Percentiles rank a stretch among this genome's conserved stretches.
Conservation (phyloP, 2,797 vertebrate species). For the Denticeps clupeoides region DNA sequence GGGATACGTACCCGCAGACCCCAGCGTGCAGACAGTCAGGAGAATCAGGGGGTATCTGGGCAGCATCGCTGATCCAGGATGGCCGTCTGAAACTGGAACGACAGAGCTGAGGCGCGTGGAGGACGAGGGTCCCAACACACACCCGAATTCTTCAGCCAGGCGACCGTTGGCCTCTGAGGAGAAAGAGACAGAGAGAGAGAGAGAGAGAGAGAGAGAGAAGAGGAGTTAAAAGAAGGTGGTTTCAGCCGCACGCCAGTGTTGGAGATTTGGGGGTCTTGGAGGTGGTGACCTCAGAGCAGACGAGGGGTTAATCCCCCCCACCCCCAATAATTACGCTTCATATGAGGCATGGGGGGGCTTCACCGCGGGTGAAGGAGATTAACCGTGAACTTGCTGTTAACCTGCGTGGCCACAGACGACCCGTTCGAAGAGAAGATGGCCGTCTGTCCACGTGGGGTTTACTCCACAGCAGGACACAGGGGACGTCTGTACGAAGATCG, state of each 20-base stretch:
- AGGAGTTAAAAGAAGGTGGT: constrained; percentile 38
- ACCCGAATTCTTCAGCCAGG: background rate
- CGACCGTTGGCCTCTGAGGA: too few species aligned
- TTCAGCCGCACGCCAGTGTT: too few species aligned
- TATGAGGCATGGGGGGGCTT: background rate
- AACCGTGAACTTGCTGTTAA: constrained; percentile 15
- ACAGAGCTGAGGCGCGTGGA: constrained; percentile 7
- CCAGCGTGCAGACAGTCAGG: constrained; percentile 40
- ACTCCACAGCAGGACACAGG: constrained; percentile 8
- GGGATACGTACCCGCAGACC: constrained; percentile 62
- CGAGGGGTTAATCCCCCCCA: too few species aligned
- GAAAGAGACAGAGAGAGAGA: constrained; percentile 1
- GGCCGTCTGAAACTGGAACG: background rate
- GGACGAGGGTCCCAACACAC: constrained; percentile 16
- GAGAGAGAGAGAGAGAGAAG: too few species aligned
- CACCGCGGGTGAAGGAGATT: constrained; percentile 13
- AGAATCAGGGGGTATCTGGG: constrained; percentile 35
- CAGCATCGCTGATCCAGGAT: constrained; percentile 33
- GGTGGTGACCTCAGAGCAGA: too few species aligned
- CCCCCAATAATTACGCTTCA: constrained; percentile 30
- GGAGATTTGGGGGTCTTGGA: too few species aligned
- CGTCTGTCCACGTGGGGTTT: too few species aligned
- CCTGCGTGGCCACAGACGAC: constrained; percentile 15
- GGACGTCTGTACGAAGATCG: constrained; percentile 1
- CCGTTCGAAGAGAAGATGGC: constrained; percentile 1